A percentile compares a stretch with the other conserved stretches of the same genome.
These are phyloP conservation scores for Anser brachyrhynchus DNA, from an alignment of 2,113 vertebrate genomes.

Conservation along the genomic window DNA sequence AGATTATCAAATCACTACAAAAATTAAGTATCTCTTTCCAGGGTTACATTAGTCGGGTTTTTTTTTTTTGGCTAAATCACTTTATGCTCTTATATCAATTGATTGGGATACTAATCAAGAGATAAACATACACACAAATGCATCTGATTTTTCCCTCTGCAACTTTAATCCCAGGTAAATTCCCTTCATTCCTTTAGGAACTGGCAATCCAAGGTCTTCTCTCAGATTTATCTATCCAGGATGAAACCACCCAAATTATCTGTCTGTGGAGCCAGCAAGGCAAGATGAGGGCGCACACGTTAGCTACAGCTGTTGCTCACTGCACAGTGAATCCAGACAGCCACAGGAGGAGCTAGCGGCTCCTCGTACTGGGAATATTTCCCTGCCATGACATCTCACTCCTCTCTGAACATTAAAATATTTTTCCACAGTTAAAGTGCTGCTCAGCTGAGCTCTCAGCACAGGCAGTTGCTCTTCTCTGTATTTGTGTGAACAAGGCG, in stretches of 20 bases:
- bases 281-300: rapidly evolving
- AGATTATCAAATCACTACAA: slow-evolving; percentile 10
- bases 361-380: neutral
- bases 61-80: neutral
- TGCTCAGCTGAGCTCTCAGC: neutral
- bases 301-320: neutral
- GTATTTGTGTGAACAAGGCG: neutral
- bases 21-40: neutral
- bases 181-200: neutral
- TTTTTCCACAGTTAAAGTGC: slow-evolving; percentile 23
- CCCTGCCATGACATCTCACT: neutral
- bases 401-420: neutral
- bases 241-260: rapidly evolving
- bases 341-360: neutral
- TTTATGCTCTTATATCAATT: neutral
- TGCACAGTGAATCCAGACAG: neutral
- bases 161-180: neutral
- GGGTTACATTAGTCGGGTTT: neutral
- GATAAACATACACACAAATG: neutral
- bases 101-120: neutral
- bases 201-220: neutral
- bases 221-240: neutral
- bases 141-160: neutral
- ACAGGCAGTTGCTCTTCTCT: neutral
- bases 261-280: neutral